Conservation (phyloP, 1,140 invertebrate species). For the Pygmarrhopalites habei region DNA sequence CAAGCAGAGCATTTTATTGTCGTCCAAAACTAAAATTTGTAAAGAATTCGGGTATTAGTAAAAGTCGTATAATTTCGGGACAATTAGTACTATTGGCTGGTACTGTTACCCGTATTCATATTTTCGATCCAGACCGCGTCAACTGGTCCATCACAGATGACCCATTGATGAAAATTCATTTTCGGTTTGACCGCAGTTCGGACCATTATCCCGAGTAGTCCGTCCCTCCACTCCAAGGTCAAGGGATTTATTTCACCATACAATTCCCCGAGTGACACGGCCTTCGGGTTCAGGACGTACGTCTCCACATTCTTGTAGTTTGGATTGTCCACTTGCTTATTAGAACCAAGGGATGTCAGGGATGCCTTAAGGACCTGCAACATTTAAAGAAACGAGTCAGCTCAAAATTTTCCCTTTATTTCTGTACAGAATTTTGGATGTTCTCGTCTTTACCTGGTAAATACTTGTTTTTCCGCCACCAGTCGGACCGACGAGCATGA, state of each 20-base stretch:
- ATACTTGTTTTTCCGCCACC: constrained; percentile 40
- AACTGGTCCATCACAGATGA: constrained; percentile 82
- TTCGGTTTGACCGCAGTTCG: constrained; percentile 56
- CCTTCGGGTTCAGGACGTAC: constrained; percentile 78
- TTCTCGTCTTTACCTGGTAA: constrained; percentile 23
- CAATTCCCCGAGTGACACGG: constrained; percentile 76
- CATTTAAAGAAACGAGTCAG: no score
- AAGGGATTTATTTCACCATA: constrained; percentile 79
- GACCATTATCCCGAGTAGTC: constrained; percentile 65
- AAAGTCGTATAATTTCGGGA: no score
- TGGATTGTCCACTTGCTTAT: constrained; percentile 47
- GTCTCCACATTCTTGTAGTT: constrained; percentile 58
- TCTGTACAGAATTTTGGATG: no score
- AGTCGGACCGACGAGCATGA: constrained; percentile 86
- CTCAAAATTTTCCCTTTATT: no score
- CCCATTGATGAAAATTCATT: constrained; percentile 67
- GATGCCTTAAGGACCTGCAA: constrained; percentile 61
- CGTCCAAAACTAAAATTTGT: constrained; percentile 84
- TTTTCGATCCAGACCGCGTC: constrained; percentile 95
- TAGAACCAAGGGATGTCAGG: constrained; percentile 53
- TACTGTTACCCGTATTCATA: constrained; percentile 88
- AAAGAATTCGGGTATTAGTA: no score
- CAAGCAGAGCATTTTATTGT: constrained; percentile 86
- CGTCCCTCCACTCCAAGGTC: constrained; percentile 84
- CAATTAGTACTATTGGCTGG: no score